Evolutionary conservation across 2,797 vertebrate species (phyloP).

Genomic region (Gallinago solitaria): DNA sequence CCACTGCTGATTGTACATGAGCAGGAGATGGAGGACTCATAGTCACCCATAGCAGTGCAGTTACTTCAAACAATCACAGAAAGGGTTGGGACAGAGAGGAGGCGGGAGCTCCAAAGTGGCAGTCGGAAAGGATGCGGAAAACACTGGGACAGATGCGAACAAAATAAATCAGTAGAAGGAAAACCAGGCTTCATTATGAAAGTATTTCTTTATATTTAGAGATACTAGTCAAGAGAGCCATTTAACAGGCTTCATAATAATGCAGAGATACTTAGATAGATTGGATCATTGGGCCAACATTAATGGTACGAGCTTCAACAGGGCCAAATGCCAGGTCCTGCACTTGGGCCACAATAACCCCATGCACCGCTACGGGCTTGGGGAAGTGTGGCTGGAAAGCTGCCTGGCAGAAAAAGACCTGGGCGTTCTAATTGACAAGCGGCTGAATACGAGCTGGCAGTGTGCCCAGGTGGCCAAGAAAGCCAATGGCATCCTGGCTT

Average conservation of each 20-base stretch:
- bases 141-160: not conserved
- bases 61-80: not conserved
- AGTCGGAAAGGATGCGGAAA: not conserved
- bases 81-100: not conserved
- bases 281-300: no score
- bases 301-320: no score
- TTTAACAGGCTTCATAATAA: not conserved
- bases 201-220: not conserved
- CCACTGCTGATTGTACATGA: not conserved
- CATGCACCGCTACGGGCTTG: no score
- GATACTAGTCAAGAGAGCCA: not conserved
- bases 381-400: no score
- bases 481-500: no score
- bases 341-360: no score
- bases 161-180: not conserved
- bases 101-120: not conserved
- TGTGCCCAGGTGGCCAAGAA: no score
- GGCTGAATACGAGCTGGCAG: no score
- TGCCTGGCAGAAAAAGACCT: no score
- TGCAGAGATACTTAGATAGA: no score
- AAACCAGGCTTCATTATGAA: not conserved
- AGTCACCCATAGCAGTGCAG: not conserved
- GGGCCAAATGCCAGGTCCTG: no score
- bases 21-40: not conserved
- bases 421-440: no score